phyloP scores from a whole-genome alignment of 2,888 invertebrate species.

The Diarsia mendica region DNA sequence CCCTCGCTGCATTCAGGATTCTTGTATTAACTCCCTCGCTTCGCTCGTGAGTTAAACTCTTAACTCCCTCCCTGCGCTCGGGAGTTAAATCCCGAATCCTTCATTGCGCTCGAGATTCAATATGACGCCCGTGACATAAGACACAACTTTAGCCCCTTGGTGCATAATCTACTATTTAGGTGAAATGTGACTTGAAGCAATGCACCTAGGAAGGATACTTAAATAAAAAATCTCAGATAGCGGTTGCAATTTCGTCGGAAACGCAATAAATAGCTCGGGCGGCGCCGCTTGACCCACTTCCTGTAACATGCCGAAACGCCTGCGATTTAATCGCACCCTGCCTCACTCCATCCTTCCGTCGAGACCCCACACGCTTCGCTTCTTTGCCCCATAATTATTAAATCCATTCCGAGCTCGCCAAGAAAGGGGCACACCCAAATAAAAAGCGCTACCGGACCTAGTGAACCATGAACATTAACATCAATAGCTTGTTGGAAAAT shows the following conservation, averaged over 20 bases:
- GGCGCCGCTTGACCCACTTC: constrained; percentile 89
- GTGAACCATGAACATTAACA: constrained; percentile 66
- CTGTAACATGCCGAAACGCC: constrained; percentile 89
- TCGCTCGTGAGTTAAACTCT: too few relatives aligned
- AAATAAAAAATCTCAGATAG: constrained; percentile 75
- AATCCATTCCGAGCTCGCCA: constrained; percentile 84
- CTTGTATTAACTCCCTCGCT: too few relatives aligned
- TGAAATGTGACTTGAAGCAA: constrained; percentile 42
- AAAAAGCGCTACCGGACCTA: constrained; percentile 67
- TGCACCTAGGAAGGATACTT: constrained; percentile 62
- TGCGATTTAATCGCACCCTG: constrained; percentile 88
- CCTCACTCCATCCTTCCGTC: constrained; percentile 85
- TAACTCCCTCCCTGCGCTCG: too few relatives aligned
- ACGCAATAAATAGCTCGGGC: constrained; percentile 88
- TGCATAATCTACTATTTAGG: too few relatives aligned
- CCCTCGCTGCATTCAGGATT: too few relatives aligned
- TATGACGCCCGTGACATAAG: too few relatives aligned
- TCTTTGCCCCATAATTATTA: constrained; percentile 88
- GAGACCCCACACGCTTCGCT: constrained; percentile 85
- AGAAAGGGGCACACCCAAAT: constrained; percentile 80
- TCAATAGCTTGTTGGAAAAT: constrained; percentile 57
- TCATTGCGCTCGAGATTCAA: too few relatives aligned
- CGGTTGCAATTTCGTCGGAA: constrained; percentile 86
- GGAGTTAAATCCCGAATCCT: too few relatives aligned
- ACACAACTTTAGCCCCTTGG: too few relatives aligned